Percentiles rank a stretch among this genome's conserved stretches.
Evolutionary conservation across 2,888 invertebrate genomes (phyloP).

Genomic region (Merodon equestris): DNA sequence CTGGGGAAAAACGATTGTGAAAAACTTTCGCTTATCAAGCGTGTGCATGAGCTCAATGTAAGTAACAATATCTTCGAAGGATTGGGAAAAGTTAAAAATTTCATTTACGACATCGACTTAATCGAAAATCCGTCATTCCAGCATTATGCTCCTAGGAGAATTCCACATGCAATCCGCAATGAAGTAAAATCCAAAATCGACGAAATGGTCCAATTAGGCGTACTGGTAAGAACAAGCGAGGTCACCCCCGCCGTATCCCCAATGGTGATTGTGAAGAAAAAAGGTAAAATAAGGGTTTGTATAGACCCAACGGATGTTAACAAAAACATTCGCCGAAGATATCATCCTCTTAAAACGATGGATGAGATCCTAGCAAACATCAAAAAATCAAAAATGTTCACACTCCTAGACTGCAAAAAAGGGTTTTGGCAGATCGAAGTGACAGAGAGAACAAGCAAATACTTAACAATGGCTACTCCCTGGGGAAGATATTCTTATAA

Average conservation of each 20-base stretch:
- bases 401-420: conserved; percentile 53
- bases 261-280: conserved; percentile 56
- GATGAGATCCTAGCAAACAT: conserved; percentile 57
- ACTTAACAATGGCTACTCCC: conserved; percentile 62
- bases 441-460: conserved; percentile 56
- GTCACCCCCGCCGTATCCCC: conserved; percentile 46
- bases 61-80: too few species aligned
- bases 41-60: too few species aligned
- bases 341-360: conserved; percentile 57
- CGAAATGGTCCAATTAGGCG: conserved; percentile 47
- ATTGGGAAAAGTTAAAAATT: not conserved
- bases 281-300: conserved; percentile 52
- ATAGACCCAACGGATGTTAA: conserved; percentile 46
- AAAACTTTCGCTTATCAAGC: too few species aligned
- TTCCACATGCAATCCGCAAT: conserved; percentile 52
- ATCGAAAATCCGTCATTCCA: conserved; percentile 54
- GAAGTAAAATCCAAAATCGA: conserved; percentile 28
- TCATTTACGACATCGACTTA: conserved; percentile 12
- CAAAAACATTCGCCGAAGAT: conserved; percentile 50
- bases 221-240: conserved; percentile 36
- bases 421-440: conserved; percentile 70
- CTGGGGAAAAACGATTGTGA: too few species aligned
- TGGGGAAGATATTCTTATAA: conserved; percentile 67
- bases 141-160: conserved; percentile 53
- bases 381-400: conserved; percentile 52